Evolutionary conservation across 2,113 vertebrate genomes (phyloP), one percentile per base, ranked within the genome.

Genomic region (Passer montanus): DNA sequence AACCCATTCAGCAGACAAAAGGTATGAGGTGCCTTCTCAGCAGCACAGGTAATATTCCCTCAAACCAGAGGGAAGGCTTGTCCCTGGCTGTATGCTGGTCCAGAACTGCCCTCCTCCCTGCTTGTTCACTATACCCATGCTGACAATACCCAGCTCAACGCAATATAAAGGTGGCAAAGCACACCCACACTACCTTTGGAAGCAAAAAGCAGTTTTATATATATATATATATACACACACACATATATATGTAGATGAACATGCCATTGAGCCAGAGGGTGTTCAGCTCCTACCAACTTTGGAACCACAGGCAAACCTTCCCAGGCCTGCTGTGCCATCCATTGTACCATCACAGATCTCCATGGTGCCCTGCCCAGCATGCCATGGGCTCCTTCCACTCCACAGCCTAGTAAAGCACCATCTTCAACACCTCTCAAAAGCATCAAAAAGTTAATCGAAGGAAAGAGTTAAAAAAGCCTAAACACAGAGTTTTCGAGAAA

Each of bases 171-270:
- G 15, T 9, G 4, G 35, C 31, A 70, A 60, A 80, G 56, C 27
- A 49, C 11, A 47, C 26, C 7, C 4, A 16, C 13, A 15, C 5
- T 5, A 35, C 4, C 41, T 60, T 14, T n/a, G 37, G 47, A 68
- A 63, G 39, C 27, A 67, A 78, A 78, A 89, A 10, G 18, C 31
- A 31, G 11, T 17, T 59, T 19, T 15, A 21, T 4, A 16, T 28
- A 5, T 9, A 11, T 27, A 17, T 27, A 0, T 21, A 28, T 13
- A 10, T n/a, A n/a, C n/a, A n/a, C n/a, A n/a, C n/a, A n/a, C n/a
- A n/a, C n/a, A n/a, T n/a, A n/a, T 15, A 15, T 24, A 55, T 6
- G 18, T 14, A 86, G 62, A 83, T 7, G 19, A 53, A 84, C 0
- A 0, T 20, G 37, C 20, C 46, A 28, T 3, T 80, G 64, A 37